A percentile compares a stretch with the other conserved stretches of the same genome.
Evolutionary conservation across 2,113 vertebrate species (phyloP).

Genomic region (Ageneiosus marmoratus): DNA sequence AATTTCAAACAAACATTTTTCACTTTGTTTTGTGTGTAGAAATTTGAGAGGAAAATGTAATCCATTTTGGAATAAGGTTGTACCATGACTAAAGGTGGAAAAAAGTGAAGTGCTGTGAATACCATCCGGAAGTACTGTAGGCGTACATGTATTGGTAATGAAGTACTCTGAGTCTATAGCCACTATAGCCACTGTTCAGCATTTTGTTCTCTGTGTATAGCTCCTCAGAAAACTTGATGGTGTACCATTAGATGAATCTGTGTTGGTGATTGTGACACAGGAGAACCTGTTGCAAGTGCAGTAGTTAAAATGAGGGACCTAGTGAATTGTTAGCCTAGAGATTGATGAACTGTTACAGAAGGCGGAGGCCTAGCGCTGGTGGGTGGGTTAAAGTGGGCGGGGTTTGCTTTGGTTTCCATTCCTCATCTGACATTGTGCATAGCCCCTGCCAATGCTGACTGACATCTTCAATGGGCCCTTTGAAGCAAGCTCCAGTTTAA

Average conservation of each 20-base stretch:
- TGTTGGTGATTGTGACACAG: slow-evolving; percentile 81
- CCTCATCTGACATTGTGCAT: slow-evolving; percentile 92
- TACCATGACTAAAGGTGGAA: no score
- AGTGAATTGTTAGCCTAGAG: slow-evolving; percentile 84
- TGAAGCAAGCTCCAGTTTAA: slow-evolving; percentile 99
- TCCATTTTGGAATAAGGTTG: no score
- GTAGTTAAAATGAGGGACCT: slow-evolving; percentile 78
- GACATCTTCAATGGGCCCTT: slow-evolving; percentile 98
- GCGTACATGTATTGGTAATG: neutral
- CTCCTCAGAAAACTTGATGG: slow-evolving; percentile 65
- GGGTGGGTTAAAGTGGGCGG: slow-evolving; percentile 75
- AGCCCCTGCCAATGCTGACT: slow-evolving; percentile 88
- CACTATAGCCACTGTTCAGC: neutral
- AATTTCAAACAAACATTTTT: no score
- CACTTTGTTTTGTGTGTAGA: no score
- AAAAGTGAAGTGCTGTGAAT: no score
- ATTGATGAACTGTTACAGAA: slow-evolving; percentile 83
- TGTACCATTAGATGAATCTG: slow-evolving; percentile 75
- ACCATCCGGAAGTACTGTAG: no score
- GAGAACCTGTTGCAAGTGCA: slow-evolving; percentile 89
- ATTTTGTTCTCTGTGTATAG: neutral
- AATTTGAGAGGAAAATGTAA: no score
- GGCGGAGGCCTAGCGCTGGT: slow-evolving; percentile 77
- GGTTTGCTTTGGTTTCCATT: slow-evolving; percentile 88
- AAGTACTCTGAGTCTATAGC: neutral